Base-by-base conservation (phyloP, 2,113 vertebrate genomes). In the Hoplias malabaricus region DNA sequence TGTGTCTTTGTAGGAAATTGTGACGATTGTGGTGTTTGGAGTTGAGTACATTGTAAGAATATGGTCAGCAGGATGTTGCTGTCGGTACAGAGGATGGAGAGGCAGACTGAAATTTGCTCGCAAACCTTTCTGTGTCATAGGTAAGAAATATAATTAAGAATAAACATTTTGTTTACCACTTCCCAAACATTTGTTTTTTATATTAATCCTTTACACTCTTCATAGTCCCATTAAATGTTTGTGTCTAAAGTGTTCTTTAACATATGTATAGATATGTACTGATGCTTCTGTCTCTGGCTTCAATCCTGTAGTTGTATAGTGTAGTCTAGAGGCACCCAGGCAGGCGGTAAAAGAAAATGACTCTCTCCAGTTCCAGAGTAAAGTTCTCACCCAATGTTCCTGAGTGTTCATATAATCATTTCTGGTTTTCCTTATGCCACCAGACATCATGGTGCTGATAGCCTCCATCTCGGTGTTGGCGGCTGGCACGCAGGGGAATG, bases 21-120 rank as follows among this genome's bases (percentile, higher is more conserved):
- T 99, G 80, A 99, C 96, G 86, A 99, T 99, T 0, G 97, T 99
- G 86, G 97, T 99, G 77, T 99, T 99, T 0, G 98, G 98, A 0
- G 97, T 99, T 16, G 98, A 99, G 68, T 99, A 99, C 85, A 98
- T 96, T 0, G 97, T 98, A 75, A 90, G 98, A 79, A 97, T 99
- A 86, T 99, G 97, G 98, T 96, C 98, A 0, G 97, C 97, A 0
- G 98, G 98, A 12, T 99, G 98, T 69, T 99, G 97, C 83, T 99
- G 98, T 84, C 94, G 98, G 0, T 99, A 98, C 87, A 87, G 98
- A 31, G 98, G 98, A 82, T 98, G 96, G 96, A 92, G 95, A 79
- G 97, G 98, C 53, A 84, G 98, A 2, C 93, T 99, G 31, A 98
- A 98, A 73, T 99, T 98, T 1, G 94, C 96, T 74, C 93, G 98